Base-by-base conservation (phyloP, 1,140 invertebrate species). In the Sitophilus oryzae region DNA sequence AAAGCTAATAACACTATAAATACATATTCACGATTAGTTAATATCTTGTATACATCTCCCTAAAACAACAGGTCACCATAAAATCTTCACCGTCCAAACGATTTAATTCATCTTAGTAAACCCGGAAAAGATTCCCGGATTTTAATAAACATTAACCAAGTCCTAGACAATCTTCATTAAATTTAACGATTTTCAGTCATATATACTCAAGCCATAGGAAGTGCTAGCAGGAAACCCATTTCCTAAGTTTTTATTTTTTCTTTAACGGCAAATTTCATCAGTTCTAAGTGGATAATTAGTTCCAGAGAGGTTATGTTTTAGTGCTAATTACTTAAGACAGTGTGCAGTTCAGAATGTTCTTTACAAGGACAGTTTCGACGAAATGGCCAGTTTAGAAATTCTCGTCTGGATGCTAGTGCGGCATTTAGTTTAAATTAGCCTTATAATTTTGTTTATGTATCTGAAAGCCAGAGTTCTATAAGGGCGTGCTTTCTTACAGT, bases 211-310 rank as follows among this genome's bases (percentile, higher is more conserved):
- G n/a, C 30, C 36, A 19, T 30, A 49, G 15, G 16, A 49, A 49
- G 15, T 9, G 35, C 46, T 49, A 18, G 36, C 46, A 14, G 2
- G 46, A 16, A 21, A 49, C 34, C 36, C 8, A 38, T 34, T 49
- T 30, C 11, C 25, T 11, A 5, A 37, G 20, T 36, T 34, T 19
- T 3, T 5, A 37, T 36, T 34, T 49, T 49, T 49, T 49, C 38
- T 42, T 9, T 30, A 52, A 35, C 41, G 18, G 50, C 25, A n/a
- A 52, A 40, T 52, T 52, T 52, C 50, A 52, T 52, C 50, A 36
- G 38, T 52, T 52, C 41, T 43, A 52, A 52, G 23, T 44, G 38
- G 18, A 30, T 52, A 52, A 52, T 52, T 52, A 52, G 41, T 41
- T 35, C 22, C 16, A 38, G 41, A 42, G 41, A 52, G 36, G 41